Evolutionary conservation across 53 echinoderm and acorn worm genomes (phyloP).

Genomic region (Echinarachnius parma): DNA sequence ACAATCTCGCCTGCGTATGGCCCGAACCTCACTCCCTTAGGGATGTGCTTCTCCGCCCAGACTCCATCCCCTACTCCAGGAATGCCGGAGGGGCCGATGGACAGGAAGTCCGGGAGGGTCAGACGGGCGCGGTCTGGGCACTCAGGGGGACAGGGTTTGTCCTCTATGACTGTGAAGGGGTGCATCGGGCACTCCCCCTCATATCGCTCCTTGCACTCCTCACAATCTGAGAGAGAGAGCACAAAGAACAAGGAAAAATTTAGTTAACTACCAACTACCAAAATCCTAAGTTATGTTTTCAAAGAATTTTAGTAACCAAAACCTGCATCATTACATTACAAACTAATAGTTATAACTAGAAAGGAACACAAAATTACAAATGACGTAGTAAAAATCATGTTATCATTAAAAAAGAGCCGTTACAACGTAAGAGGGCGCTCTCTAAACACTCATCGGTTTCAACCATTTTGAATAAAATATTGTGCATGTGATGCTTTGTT

Average conservation of each 20-base stretch:
- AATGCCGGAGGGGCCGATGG: slow-evolving; percentile 58
- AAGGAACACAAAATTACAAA: too few species aligned
- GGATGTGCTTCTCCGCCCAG: slow-evolving; percentile 64
- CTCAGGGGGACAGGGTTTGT: slow-evolving; percentile 53
- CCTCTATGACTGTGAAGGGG: slow-evolving; percentile 68
- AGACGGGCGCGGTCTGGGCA: slow-evolving; percentile 54
- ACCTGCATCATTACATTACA: too few species aligned
- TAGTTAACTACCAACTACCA: too few species aligned
- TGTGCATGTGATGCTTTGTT: too few species aligned
- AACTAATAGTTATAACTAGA: too few species aligned
- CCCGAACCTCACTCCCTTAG: slow-evolving; percentile 88
- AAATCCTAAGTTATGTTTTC: too few species aligned
- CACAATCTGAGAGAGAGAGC: slow-evolving; percentile 64
- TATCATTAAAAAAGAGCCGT: too few species aligned
- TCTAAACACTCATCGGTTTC: too few species aligned
- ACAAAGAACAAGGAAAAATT: slow-evolving; percentile 9
- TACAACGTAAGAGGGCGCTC: too few species aligned
- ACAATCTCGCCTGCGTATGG: slow-evolving; percentile 79
- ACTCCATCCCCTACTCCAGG: slow-evolving; percentile 74
- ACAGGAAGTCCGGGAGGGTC: slow-evolving; percentile 75
- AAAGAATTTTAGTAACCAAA: too few species aligned
- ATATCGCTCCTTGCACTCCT: slow-evolving; percentile 81
- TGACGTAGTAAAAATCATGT: too few species aligned
- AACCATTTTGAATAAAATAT: too few species aligned
- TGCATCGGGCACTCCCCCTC: slow-evolving; percentile 75